Conservation (phyloP, 2,888 invertebrate genomes). For the Emmelina monodactyla region DNA sequence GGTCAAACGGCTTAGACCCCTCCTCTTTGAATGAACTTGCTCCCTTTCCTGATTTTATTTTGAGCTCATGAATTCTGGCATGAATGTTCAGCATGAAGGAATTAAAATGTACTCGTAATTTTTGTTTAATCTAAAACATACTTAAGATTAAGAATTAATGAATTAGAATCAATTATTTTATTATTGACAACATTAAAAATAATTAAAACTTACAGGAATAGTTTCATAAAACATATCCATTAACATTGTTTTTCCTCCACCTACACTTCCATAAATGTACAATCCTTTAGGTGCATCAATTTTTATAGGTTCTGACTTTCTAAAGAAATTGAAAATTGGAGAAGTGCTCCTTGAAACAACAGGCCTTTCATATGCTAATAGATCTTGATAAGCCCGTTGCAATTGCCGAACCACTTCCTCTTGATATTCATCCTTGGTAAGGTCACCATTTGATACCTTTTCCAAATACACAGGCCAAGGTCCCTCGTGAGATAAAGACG, state of each 20-base stretch:
- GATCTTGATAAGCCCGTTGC: constrained; percentile 72
- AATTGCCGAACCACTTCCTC: constrained; percentile 72
- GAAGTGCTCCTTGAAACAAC: constrained; percentile 19
- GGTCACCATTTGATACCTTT: constrained; percentile 66
- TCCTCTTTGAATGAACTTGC: constrained; percentile 54
- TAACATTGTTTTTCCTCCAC: constrained; percentile 97
- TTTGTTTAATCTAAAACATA: constrained; percentile 68
- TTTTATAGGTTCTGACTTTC: constrained; percentile 38
- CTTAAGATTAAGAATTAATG: not conserved
- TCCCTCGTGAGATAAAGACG: constrained; percentile 23
- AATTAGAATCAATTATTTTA: not conserved
- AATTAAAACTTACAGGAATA: constrained; percentile 34
- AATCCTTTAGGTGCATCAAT: constrained; percentile 76
- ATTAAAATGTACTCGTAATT: constrained; percentile 92
- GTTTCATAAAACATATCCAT: constrained; percentile 96
- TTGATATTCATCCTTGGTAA: constrained; percentile 77
- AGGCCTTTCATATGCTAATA: constrained; percentile 64
- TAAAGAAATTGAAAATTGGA: constrained; percentile 43
- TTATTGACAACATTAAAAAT: too few species aligned
- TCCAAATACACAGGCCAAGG: constrained; percentile 65
- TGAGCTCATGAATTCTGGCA: constrained; percentile 84
- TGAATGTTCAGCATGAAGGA: constrained; percentile 98
- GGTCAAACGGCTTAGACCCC: constrained; percentile 76
- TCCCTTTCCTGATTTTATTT: constrained; percentile 64
- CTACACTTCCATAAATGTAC: constrained; percentile 90